phyloP scores from a whole-genome alignment of 2,113 vertebrate species.

The Pionites leucogaster region DNA sequence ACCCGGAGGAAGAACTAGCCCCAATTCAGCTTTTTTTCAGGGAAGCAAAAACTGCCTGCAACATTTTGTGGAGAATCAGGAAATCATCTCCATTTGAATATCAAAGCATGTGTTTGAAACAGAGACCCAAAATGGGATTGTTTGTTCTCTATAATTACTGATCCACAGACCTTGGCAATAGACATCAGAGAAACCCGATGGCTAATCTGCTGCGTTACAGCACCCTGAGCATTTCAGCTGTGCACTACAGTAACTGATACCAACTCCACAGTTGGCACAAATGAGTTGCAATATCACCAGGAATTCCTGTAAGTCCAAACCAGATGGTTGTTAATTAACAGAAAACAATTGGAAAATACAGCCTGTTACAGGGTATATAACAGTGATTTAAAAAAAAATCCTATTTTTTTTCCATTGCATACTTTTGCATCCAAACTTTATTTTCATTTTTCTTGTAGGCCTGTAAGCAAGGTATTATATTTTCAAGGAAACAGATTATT shows the following conservation, averaged over 20 bases:
- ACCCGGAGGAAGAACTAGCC: neutral
- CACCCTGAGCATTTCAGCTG: neutral
- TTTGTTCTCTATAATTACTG: neutral
- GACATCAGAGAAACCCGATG: neutral
- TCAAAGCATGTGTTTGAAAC: neutral
- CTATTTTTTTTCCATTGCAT: neutral
- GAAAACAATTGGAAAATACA: neutral
- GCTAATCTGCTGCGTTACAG: neutral
- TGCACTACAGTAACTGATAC: neutral
- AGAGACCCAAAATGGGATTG: neutral
- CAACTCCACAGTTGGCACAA: neutral
- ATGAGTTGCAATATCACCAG: neutral
- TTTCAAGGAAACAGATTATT: neutral
- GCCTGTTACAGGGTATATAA: neutral
- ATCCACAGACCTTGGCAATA: neutral
- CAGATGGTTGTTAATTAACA: constrained; percentile 4
- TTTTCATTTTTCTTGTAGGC: neutral
- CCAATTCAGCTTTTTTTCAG: neutral
- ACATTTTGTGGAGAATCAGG: neutral
- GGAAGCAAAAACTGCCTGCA: neutral
- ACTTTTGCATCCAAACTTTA: neutral
- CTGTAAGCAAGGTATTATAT: neutral
- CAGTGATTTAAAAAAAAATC: neutral
- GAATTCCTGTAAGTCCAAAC: neutral
- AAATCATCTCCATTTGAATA: neutral